Base-by-base conservation (phyloP, 2,888 invertebrate genomes). In the Hypomecis punctinalis region DNA sequence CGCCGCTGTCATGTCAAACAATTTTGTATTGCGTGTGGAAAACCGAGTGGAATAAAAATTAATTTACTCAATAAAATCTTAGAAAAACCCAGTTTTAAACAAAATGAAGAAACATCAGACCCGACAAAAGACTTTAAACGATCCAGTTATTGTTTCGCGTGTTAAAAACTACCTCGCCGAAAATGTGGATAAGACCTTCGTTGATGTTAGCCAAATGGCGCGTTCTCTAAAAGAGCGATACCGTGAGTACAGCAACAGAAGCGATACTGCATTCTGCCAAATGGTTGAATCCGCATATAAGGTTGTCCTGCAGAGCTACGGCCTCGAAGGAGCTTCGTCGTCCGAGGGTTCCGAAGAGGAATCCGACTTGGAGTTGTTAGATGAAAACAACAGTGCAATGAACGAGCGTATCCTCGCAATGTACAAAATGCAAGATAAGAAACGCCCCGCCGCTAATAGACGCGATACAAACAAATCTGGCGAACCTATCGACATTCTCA, bases 201-300 rank as follows among this genome's bases (percentile, higher is more conserved):
- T 97, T 71, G 97, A 97, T 93, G 96, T 97, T 63, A 95, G 96
- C 81, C 95, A 95, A 80, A 97, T 98, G 96, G 96, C 97, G 75
- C 96, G 96, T 83, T 94, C 95, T 75, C 93, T 98, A 58, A 96
- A 96, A 90, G 94, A 94, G 76, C 95, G 94, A 75, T 91, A 92
- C 78, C 91, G 95, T 61, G 98, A 98, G 79, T 98, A 98, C 90
- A 94, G 94, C 63, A 95, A 96, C 78, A 96, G 96, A 79, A 97
- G 97, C 89, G 94, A 96, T 67, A 94, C 93, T 62, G 96, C 96
- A n/a, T 97, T 98, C 84, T 94, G 96, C 80, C 94, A 94, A 63
- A 91, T 96, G 82, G 97, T 97, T n/a, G 95, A 96, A 80, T 94
- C 83, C 88, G 97, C 97, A 0, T 97, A 97, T 82, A 95, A 95